A percentile compares a stretch with the other conserved stretches of the same genome.
phyloP scores from a whole-genome alignment of 1,140 invertebrate species.

The Tetramorium parvispinum region DNA sequence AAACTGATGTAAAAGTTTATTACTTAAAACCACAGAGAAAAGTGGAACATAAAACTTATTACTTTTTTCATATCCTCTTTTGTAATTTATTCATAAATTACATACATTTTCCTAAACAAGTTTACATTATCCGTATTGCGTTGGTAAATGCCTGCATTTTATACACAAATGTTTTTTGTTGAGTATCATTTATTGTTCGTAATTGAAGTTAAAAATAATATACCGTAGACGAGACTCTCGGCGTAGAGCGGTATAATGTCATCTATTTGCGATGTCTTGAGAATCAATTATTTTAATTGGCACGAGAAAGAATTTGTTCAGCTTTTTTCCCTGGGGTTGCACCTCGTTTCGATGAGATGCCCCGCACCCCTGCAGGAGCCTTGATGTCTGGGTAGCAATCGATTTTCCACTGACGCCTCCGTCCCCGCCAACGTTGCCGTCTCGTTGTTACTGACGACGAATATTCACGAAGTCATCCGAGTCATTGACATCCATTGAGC shows the following conservation, averaged over 20 bases:
- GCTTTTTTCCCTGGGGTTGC: constrained; percentile 53
- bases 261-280: constrained; percentile 1
- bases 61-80: background rate
- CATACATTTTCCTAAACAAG: background rate
- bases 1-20: constrained; percentile 1
- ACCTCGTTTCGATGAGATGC: constrained; percentile 63
- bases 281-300: constrained; percentile 57
- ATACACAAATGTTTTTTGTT: background rate
- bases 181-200: background rate
- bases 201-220: background rate
- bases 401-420: constrained; percentile 73
- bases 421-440: constrained; percentile 53
- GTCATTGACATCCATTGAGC: constrained; percentile 83
- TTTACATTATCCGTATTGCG: background rate
- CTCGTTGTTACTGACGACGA: constrained; percentile 75
- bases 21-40: background rate
- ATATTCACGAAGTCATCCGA: constrained; percentile 82
- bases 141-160: background rate
- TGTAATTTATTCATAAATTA: background rate
- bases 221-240: background rate
- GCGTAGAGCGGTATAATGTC: background rate
- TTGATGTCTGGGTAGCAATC: constrained; percentile 74
- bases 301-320: constrained; percentile 32
- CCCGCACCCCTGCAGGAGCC: constrained; percentile 67
- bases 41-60: background rate